Evolutionary conservation across 2,797 vertebrate species (phyloP), one percentile per base, ranked within the genome.

Genomic region (Tenualosa ilisha): DNA sequence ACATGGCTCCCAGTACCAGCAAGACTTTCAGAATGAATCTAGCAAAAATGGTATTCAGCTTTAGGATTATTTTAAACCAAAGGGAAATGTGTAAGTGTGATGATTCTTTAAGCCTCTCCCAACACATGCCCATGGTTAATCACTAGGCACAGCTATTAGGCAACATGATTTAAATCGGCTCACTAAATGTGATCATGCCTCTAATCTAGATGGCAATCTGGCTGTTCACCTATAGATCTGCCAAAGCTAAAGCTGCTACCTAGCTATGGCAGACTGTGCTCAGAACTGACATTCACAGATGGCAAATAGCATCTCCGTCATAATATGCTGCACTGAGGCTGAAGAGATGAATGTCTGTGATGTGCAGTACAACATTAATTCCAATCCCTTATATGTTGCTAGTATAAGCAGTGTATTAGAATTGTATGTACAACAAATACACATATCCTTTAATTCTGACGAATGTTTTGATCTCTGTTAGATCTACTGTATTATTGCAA

Each of bases 181-280:
- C 84, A 17, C 82, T 53, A 59, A 83, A 84, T 87, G 84, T 54
- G 82, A 84, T 82, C 40, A 82, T 82, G 26, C 68, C 37, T 82
- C 83, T 65, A 86, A 87, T 89, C 82, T 61, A 51, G 81, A 83
- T 46, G 84, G 82, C 83, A 88, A 81, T 87, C 85, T 84, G 83
- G 72, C 81, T 83, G 37, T 84, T 84, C 51, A 83, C 83, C 68
- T 84, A 84, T 85, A 84, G 61, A 85, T 43, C 20, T 79, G 40
- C 6, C 72, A 43, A 43, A 46, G 72, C 72, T 17, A 20, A 43
- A 79, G 72, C 72, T 2, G 40, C 72, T 72, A 72, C 65, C 65
- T 72, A 72, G 31, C 65, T 17, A 31, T 37, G 37, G 12, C 65
- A 72, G 12, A 72, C 26, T 72, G 37, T 79, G 72, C 72, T 46